A percentile compares a stretch with the other conserved stretches of the same genome.
These are phyloP conservation scores for Caenorhabditis elegans DNA, from an alignment of 1,140 invertebrate genomes.

Conservation along the genomic window DNA sequence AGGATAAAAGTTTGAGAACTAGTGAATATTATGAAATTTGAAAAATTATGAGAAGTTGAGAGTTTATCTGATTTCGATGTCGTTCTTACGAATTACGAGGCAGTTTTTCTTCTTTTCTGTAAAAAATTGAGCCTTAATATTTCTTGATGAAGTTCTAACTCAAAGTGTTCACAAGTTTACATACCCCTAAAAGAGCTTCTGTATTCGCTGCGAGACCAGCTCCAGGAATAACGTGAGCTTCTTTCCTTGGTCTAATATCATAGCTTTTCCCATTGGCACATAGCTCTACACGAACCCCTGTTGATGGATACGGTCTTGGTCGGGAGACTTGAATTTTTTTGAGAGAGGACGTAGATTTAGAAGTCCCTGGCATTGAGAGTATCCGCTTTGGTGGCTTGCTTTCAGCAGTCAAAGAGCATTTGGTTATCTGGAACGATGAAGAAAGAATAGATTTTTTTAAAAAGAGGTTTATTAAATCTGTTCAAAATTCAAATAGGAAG, in stretches of 20 bases:
- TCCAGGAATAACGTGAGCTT: background rate
- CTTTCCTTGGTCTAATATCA: background rate
- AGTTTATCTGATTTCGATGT: no score
- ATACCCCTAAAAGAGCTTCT: background rate
- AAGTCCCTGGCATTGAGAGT: background rate
- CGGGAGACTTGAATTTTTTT: slow-evolving; percentile 14
- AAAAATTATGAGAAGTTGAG: background rate
- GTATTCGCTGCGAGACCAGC: background rate
- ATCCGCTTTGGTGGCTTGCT: background rate
- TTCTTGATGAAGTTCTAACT: no score
- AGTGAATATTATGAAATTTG: background rate
- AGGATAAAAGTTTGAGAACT: no score
- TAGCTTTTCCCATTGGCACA: background rate
- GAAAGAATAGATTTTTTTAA: no score
- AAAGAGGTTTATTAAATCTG: background rate
- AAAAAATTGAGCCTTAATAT: no score
- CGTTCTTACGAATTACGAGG: no score
- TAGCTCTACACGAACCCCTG: background rate
- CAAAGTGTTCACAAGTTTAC: no score
- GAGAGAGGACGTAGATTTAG: background rate
- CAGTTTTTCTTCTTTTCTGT: no score
- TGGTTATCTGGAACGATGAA: slow-evolving; percentile 17
- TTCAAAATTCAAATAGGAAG: background rate
- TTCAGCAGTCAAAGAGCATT: background rate
- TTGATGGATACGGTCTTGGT: background rate